These are phyloP conservation scores for Ptychobarbus kaznakovi DNA, from an alignment of 2,797 vertebrate species.

Conservation along the genomic window DNA sequence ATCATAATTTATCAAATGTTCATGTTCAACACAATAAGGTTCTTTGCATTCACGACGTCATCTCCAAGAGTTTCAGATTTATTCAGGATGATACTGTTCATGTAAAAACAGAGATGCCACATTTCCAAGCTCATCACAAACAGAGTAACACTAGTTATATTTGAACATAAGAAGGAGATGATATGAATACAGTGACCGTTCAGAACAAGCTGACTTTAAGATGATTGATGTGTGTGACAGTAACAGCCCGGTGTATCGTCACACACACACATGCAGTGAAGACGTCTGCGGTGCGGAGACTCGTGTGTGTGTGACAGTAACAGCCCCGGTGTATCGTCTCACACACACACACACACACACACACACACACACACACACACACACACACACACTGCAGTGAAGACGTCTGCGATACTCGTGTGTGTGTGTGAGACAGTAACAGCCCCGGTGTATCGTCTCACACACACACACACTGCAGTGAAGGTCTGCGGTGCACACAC, in stretches of 20 bases:
- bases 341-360: too few relatives aligned
- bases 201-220: neutral
- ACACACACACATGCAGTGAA: too few relatives aligned
- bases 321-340: too few relatives aligned
- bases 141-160: neutral
- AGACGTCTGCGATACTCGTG: too few relatives aligned
- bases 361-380: too few relatives aligned
- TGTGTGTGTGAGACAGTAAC: neutral
- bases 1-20: neutral
- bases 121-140: neutral
- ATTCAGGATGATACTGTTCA: neutral
- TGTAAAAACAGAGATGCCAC: neutral
- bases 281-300: too few relatives aligned
- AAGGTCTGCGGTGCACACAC: too few relatives aligned
- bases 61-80: neutral
- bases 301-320: too few relatives aligned
- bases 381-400: too few relatives aligned
- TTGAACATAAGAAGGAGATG: neutral
- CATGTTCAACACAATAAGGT: neutral
- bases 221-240: too few relatives aligned
- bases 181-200: neutral
- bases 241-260: neutral
- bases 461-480: too few relatives aligned
- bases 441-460: too few relatives aligned
- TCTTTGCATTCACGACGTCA: neutral